These are phyloP conservation scores for Netelia melanura DNA, from an alignment of 2,888 invertebrate species.

Conservation along the genomic window DNA sequence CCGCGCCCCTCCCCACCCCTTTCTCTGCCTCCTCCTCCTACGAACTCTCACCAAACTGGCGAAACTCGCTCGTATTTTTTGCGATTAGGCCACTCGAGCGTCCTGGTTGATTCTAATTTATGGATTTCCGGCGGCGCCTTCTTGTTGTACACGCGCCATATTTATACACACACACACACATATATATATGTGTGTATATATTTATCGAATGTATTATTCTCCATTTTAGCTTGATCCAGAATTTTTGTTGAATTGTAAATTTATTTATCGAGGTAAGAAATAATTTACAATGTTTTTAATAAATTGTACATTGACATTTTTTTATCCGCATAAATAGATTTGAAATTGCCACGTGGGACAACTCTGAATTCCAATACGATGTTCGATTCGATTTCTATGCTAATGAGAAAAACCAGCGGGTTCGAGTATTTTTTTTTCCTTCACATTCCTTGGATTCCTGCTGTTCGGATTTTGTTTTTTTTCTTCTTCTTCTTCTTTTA, in stretches of 20 bases:
- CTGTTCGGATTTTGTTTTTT: constrained; percentile 1
- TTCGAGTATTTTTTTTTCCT: neutral
- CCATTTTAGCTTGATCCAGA: constrained; percentile 10
- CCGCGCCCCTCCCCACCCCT: neutral
- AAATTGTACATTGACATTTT: too few species aligned
- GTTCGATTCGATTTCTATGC: constrained; percentile 10
- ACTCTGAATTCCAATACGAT: too few species aligned
- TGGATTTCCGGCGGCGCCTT: constrained; percentile 78
- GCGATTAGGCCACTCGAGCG: constrained; percentile 80
- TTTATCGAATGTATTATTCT: constrained; percentile 25
- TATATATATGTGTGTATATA: neutral
- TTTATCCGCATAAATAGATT: too few species aligned
- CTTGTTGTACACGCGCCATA: neutral
- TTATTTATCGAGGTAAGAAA: neutral
- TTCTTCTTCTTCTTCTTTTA: neutral
- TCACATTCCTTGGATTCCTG: constrained; percentile 3
- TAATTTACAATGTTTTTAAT: too few species aligned
- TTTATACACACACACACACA: neutral
- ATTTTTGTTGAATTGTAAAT: neutral
- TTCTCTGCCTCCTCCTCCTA: neutral
- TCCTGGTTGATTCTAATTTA: constrained; percentile 80
- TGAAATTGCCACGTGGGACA: too few species aligned
- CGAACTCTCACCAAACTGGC: constrained; percentile 32
- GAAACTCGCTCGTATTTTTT: constrained; percentile 80
- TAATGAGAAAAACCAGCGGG: neutral